Evolutionary conservation across 2,113 vertebrate species (phyloP).

Genomic region (Spheniscus mendiculus): DNA sequence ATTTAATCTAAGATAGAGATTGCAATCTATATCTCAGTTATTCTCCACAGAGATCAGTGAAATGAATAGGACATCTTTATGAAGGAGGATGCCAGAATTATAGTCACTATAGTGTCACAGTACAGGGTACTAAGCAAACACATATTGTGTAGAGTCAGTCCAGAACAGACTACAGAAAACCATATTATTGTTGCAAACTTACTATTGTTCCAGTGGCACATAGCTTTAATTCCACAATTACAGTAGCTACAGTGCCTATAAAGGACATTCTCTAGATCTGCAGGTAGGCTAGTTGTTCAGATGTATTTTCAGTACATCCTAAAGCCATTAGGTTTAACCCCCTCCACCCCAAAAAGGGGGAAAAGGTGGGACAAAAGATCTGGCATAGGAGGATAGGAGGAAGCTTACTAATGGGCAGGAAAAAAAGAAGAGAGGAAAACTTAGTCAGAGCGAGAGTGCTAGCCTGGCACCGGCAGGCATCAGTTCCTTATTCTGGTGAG

Average conservation of each 20-base stretch:
- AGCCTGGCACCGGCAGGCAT: neutral
- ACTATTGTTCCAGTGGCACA: neutral
- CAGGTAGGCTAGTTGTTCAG: neutral
- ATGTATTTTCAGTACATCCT: neutral
- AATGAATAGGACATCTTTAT: neutral
- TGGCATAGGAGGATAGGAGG: neutral
- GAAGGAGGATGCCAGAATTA: neutral
- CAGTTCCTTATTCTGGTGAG: neutral
- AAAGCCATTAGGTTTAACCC: accelerated
- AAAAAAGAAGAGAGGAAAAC: neutral
- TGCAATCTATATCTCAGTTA: neutral
- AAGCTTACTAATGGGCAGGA: neutral
- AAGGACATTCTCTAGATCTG: neutral
- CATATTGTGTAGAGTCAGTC: neutral
- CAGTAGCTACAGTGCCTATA: neutral
- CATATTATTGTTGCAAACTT: neutral
- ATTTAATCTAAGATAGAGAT: neutral
- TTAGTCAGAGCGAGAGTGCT: neutral
- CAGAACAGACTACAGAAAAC: neutral
- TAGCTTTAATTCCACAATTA: neutral
- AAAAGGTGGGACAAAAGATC: neutral
- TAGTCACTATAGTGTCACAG: neutral
- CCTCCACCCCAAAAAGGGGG: neutral
- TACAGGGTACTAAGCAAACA: neutral
- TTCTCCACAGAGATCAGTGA: neutral